Evolutionary conservation across 1,140 invertebrate genomes (phyloP).

Genomic region (Drosophila simulans): DNA sequence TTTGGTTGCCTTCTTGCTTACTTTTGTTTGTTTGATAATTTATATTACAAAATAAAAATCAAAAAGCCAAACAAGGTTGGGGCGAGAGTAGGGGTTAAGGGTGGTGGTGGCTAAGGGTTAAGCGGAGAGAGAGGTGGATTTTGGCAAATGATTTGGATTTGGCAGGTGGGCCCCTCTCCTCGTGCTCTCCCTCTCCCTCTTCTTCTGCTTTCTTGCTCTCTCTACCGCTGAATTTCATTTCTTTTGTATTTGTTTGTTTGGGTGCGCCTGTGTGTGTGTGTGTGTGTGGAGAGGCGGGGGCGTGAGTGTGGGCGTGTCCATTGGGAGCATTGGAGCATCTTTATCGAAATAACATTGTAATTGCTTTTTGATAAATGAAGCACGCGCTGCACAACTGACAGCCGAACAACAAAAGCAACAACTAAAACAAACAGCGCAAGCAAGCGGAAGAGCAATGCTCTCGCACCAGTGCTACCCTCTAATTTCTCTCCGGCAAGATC

Average conservation of each 20-base stretch:
- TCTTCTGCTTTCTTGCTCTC: neutral
- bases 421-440: constrained; percentile 44
- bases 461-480: constrained; percentile 22
- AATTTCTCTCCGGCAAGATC: neutral
- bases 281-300: constrained; percentile 6
- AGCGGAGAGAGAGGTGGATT: constrained; percentile 8
- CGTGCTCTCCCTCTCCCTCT: neutral
- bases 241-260: constrained; percentile 14
- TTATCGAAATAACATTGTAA: constrained; percentile 79
- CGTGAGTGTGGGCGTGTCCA: constrained; percentile 42
- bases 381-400: constrained; percentile 79
- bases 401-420: constrained; percentile 49
- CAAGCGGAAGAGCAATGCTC: neutral
- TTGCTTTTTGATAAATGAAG: constrained; percentile 82
- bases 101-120: constrained; percentile 1
- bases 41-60: constrained; percentile 40
- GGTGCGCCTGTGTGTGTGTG: constrained; percentile 2
- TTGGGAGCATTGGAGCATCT: constrained; percentile 54
- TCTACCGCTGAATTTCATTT: constrained; percentile 12
- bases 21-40: constrained; percentile 36
- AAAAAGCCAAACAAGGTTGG: constrained; percentile 4
- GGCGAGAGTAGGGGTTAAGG: constrained; percentile 5
- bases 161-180: constrained; percentile 48
- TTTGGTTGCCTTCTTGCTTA: constrained; percentile 4
- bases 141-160: constrained; percentile 55